phyloP scores from a whole-genome alignment of 2,888 invertebrate species.

The Troides aeacus region DNA sequence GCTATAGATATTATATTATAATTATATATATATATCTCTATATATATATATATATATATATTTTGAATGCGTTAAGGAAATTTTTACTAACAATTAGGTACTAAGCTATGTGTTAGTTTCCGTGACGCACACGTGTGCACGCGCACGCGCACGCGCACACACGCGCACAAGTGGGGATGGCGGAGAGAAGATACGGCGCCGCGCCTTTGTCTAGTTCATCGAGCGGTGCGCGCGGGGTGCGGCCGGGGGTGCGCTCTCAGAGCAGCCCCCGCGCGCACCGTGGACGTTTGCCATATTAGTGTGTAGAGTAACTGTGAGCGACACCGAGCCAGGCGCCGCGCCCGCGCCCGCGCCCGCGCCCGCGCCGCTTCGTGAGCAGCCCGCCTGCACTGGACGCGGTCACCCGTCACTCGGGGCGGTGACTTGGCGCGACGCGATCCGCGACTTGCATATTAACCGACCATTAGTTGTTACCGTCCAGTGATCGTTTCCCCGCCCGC shows the following conservation, averaged over 20 bases:
- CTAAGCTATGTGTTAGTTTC: slow-evolving; percentile 64
- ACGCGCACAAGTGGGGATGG: slow-evolving; percentile 47
- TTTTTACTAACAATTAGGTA: slow-evolving; percentile 78
- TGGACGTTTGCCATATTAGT: slow-evolving; percentile 75
- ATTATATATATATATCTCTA: slow-evolving; percentile 73
- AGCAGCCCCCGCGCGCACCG: slow-evolving; percentile 50
- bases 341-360: slow-evolving; percentile 30
- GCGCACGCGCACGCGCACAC: slow-evolving; percentile 32
- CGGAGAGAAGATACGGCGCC: slow-evolving; percentile 27
- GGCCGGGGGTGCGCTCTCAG: neutral
- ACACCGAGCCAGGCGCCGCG: slow-evolving; percentile 50
- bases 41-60: slow-evolving; percentile 74
- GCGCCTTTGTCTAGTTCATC: neutral
- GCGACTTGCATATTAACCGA: too few relatives aligned
- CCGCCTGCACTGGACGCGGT: too few relatives aligned
- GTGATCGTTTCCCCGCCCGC: slow-evolving; percentile 49
- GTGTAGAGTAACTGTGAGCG: slow-evolving; percentile 53
- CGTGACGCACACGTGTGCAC: slow-evolving; percentile 34
- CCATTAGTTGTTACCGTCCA: slow-evolving; percentile 56
- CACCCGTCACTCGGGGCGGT: slow-evolving; percentile 32
- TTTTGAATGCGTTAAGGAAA: slow-evolving; percentile 77
- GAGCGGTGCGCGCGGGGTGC: neutral
- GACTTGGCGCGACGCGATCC: too few relatives aligned
- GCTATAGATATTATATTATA: slow-evolving; percentile 60
- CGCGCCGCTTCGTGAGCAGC: too few relatives aligned